Base-by-base conservation (phyloP, 1,140 invertebrate species). In the Pseudomyrmex flavicornis region DNA sequence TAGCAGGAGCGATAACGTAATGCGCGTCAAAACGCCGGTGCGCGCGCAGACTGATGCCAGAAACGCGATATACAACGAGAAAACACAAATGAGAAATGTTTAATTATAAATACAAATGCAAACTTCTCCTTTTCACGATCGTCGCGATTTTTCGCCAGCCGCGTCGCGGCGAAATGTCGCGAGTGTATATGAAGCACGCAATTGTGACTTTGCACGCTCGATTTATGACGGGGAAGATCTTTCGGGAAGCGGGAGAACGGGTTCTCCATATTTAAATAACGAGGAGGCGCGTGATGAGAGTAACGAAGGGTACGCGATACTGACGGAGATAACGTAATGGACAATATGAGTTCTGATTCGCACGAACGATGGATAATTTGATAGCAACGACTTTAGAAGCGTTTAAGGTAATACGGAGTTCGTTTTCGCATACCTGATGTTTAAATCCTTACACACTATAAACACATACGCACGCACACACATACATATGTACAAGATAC, bases 331-430 rank as follows among this genome's bases (percentile, higher is more conserved):
- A 75, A 12, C 82, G 80, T 74, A 65, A 83, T 76, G 73, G 72
- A 65, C 73, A 63, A 65, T 65, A 56, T 59, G 48, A 44, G 62
- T 58, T 62, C 59, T 15, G 46, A 82, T 52, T 46, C 46, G 46
- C 35, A 54, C 79, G 48, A 46, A 48, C 35, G n/a, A 54, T 66
- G 54, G 69, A 59, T 80, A 70, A 80, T 59, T 72, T 54, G 66
- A 72, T 35, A 59, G 66, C 66, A 63, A 15, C 54, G 22, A 59
- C 20, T 80, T 80, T 72, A 80, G 44, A 54, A 46, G 66, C 76
- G 76, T 80, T 80, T 80, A 80, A 70, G 76, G 76, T 80, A 80
- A 80, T 80, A 72, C 54, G 8, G 76, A 80, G 22, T 72, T 79
- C 76, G 65, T 79, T 72, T 59, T 72, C 66, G 65, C 76, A 15